Evolutionary conservation across 2,113 vertebrate genomes (phyloP), one percentile per base, ranked within the genome.

Genomic region (Hydrochoerus hydrochaeris): DNA sequence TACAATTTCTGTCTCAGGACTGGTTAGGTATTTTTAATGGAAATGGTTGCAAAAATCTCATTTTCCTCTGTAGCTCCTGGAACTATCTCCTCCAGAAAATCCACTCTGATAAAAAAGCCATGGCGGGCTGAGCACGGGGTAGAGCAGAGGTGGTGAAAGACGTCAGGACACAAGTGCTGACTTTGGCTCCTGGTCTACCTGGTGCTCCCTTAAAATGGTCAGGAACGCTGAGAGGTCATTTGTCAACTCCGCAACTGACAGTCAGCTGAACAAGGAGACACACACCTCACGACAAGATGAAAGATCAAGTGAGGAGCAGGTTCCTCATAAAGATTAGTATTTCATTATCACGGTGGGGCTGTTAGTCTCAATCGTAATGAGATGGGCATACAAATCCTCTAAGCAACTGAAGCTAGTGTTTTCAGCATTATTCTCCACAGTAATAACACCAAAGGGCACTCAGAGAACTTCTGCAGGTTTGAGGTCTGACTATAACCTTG

Each of bases 61-160:
- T 52, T 87, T 35, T 13, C 2, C 3, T 62, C n/a, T 57, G 5
- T 22, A n/a, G 13, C 20, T 35, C 24, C 32, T 2, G 38, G 49
- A 83, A 91, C 44, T 84, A 63, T 35, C 16, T 81, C 20, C 54
- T 41, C 46, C 57, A 65, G 63, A 87, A 91, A 87, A 49, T 28
- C 17, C 58, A 32, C 17, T 0, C 35, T 28, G 2, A 24, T 49
- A 54, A 32, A 67, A 84, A 49, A 24, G 1, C 19, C 38, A 22
- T 2, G 1, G 14, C 44, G 13, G 8, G 4, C 44, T 5, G 5
- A 19, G 26, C 26, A 49, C 12, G 57, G 19, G 1, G 2, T 46
- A 38, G 12, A 63, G 3, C 22, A 3, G 0, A 0, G 16, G 0
- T 17, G 30, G 22, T 1, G 3, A 20, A 8, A 54, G 41, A 32